Evolutionary conservation across 2,888 invertebrate species (phyloP), one percentile per base, ranked within the genome.

Genomic region (Drepanosiphum platanoidis): DNA sequence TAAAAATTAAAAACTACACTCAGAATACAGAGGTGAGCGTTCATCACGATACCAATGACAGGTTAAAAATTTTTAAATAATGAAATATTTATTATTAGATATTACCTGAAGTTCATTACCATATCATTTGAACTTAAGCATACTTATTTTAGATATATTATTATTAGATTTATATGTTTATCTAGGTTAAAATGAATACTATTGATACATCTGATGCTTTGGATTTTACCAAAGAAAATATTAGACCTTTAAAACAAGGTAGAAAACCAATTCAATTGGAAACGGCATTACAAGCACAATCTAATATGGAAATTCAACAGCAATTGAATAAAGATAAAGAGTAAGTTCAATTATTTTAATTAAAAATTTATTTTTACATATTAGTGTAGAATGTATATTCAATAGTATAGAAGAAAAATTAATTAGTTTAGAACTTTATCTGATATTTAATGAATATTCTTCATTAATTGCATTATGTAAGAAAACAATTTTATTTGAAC

Each of bases 171-270:
- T n/a, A n/a, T n/a, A n/a, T n/a, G n/a, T n/a, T n/a, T n/a, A 36
- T 83, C 11, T 77, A 84, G 84, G 36, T 30, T 8, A 84, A 27
- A 36, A 84, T 84, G 75, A 68, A n/a, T 66, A n/a, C 36, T 27
- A 46, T 32, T 1, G 90, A 90, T 88, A 90, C 90, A 86, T 90
- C 90, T 36, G 90, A 90, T 86, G 90, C 89, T 36, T 89, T 91
- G 86, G 89, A 90, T 87, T 88, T 89, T 78, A 90, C 94, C 88
- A 98, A 98, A 91, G 98, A 98, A 91, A 98, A 98, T 90, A 97
- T 98, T 88, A 97, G 96, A 90, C 98, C 98, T 78, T 91, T 98
- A 87, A 93, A 94, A 88, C 94, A 95, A 88, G 98, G 98, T 68
- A 92, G 98, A 88, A 95, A 95, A 90, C 93, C 94, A 86, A 91